These are phyloP conservation scores for Syrphus vitripennis DNA, from an alignment of 2,888 invertebrate species.

Conservation along the genomic window DNA sequence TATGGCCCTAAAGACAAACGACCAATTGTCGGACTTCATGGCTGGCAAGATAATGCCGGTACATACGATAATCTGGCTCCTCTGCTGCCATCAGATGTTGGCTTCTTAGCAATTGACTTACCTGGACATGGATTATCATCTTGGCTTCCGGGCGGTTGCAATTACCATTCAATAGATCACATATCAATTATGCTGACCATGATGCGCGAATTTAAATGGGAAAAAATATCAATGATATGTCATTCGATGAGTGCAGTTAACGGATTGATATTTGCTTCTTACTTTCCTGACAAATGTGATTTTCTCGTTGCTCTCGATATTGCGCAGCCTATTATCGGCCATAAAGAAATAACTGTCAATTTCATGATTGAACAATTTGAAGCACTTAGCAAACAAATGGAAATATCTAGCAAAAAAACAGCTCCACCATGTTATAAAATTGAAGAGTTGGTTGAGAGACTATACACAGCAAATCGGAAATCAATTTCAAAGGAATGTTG, in stretches of 20 bases:
- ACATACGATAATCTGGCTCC: constrained; percentile 87
- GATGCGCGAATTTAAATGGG: constrained; percentile 86
- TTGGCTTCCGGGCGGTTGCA: constrained; percentile 84
- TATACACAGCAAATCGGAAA: neutral
- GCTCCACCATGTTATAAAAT: neutral
- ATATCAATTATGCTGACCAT: constrained; percentile 83
- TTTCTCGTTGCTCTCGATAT: constrained; percentile 78
- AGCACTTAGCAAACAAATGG: neutral
- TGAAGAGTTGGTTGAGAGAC: neutral
- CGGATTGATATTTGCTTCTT: constrained; percentile 83
- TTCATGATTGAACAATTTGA: constrained; percentile 80
- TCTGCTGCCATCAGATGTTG: constrained; percentile 81
- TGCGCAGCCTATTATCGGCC: constrained; percentile 76
- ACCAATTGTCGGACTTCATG: constrained; percentile 88
- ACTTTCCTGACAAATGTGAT: constrained; percentile 84
- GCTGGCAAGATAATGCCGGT: constrained; percentile 91
- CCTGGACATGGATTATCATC: constrained; percentile 89
- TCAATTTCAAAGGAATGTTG: constrained; percentile 83
- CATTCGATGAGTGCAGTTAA: constrained; percentile 87
- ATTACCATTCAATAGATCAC: constrained; percentile 81
- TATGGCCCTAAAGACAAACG: constrained; percentile 86
- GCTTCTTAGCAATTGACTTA: constrained; percentile 85
- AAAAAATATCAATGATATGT: constrained; percentile 85
- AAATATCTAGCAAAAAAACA: neutral
- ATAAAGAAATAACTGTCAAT: constrained; percentile 73